Percentiles rank a stretch among this genome's conserved stretches.
Conservation (phyloP, 2,888 invertebrate species). For the Rotaria sp. region DNA sequence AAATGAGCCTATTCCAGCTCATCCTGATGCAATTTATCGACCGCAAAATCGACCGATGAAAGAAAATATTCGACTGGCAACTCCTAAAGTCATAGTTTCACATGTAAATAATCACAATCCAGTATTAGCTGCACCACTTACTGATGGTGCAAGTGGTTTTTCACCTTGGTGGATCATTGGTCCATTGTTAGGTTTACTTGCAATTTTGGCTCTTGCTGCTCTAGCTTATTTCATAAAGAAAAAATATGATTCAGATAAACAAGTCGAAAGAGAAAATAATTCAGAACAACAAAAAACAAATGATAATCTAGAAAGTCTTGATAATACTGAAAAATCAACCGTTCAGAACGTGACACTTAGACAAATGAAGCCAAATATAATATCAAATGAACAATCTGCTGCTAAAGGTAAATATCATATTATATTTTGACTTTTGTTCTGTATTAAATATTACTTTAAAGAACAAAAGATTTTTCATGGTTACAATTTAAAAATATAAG, state of each 20-base stretch:
- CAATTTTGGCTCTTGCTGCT: background rate
- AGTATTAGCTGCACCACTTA: background rate
- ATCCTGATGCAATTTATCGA: background rate
- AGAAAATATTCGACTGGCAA: background rate
- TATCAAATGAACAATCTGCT: background rate
- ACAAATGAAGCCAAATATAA: background rate
- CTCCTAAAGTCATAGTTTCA: background rate
- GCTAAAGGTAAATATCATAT: background rate
- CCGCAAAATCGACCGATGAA: background rate
- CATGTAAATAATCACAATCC: background rate
- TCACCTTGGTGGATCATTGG: background rate
- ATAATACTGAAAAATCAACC: too few relatives aligned
- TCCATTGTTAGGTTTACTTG: background rate
- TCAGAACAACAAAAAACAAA: background rate
- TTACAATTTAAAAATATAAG: too few relatives aligned
- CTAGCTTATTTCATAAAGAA: background rate
- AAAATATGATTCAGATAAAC: background rate
- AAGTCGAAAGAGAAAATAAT: background rate
- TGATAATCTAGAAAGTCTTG: background rate
- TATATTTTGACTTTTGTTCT: too few relatives aligned
- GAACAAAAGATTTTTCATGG: too few relatives aligned
- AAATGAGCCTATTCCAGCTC: background rate
- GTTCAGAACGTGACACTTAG: background rate
- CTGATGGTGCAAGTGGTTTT: background rate
- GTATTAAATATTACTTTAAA: too few relatives aligned